A percentile compares a stretch with the other conserved stretches of the same genome.
phyloP scores from a whole-genome alignment of 2,113 vertebrate genomes.

The Dipodomys stephensi region DNA sequence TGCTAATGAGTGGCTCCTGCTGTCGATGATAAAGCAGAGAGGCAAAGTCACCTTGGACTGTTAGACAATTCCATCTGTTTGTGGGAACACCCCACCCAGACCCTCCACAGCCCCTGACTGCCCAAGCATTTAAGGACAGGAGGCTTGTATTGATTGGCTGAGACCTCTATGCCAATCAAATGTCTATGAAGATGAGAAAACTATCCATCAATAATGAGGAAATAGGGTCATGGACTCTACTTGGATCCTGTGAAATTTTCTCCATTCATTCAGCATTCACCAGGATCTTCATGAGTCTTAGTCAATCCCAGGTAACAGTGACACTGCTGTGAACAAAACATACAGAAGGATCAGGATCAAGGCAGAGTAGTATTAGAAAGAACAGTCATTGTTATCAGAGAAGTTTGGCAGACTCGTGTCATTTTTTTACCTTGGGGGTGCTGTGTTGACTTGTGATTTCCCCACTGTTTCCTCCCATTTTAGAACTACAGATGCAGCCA shows the following conservation, averaged over 20 bases:
- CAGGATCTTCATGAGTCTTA: no score
- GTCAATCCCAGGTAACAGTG: background rate
- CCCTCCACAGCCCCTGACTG: no score
- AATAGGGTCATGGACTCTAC: background rate
- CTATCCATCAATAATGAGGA: accelerated
- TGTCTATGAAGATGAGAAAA: background rate
- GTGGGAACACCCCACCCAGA: background rate
- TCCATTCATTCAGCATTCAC: background rate
- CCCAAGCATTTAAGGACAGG: background rate
- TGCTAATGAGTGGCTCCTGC: no score
- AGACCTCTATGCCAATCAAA: background rate
- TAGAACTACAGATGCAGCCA: background rate
- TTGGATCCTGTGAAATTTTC: background rate
- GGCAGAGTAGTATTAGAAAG: background rate
- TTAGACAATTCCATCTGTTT: no score
- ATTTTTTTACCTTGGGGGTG: background rate
- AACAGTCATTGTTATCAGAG: background rate
- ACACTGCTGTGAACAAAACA: background rate
- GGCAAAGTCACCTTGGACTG: background rate
- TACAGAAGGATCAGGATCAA: no score
- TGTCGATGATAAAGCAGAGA: background rate
- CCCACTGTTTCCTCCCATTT: background rate
- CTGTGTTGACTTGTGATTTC: background rate
- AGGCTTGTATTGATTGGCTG: background rate
- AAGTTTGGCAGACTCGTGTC: background rate